These are phyloP conservation scores for Drosophila rubida DNA, from an alignment of 2,888 invertebrate species.

Conservation along the genomic window DNA sequence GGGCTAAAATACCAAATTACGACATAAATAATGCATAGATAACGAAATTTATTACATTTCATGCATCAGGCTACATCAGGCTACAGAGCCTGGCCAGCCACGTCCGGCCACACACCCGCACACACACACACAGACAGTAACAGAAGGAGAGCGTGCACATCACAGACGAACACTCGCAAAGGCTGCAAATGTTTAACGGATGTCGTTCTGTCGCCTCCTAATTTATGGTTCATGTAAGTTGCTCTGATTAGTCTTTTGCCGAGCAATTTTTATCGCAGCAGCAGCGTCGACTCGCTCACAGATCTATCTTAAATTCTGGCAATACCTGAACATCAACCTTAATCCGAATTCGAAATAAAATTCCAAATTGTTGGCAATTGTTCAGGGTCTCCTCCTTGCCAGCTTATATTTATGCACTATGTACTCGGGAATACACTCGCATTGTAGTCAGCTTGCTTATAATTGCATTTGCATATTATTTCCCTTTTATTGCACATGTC, in stretches of 20 bases:
- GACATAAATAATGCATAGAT: conserved; percentile 81
- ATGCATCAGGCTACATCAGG: conserved; percentile 66
- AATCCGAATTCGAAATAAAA: neutral
- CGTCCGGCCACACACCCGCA: conserved; percentile 48
- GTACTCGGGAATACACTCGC: conserved; percentile 24
- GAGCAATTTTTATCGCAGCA: conserved; percentile 61
- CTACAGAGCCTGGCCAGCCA: conserved; percentile 36
- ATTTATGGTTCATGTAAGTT: conserved; percentile 79
- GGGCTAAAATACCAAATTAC: conserved; percentile 80
- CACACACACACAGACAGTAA: neutral
- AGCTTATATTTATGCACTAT: neutral
- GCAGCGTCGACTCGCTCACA: conserved; percentile 26
- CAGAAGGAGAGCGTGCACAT: conserved; percentile 52
- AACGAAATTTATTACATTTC: conserved; percentile 80
- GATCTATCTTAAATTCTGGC: conserved; percentile 33
- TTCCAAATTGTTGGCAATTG: conserved; percentile 1
- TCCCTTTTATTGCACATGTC: conserved; percentile 78
- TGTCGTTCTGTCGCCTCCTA: conserved; percentile 71
- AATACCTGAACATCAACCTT: conserved; percentile 3
- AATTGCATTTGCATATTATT: conserved; percentile 81
- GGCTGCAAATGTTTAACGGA: conserved; percentile 69
- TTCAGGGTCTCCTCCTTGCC: neutral
- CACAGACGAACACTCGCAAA: conserved; percentile 9
- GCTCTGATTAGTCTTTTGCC: conserved; percentile 64
- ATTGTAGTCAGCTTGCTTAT: conserved; percentile 68